Conservation (phyloP, 2,888 invertebrate genomes). For the Meiosimyza platycephala region DNA sequence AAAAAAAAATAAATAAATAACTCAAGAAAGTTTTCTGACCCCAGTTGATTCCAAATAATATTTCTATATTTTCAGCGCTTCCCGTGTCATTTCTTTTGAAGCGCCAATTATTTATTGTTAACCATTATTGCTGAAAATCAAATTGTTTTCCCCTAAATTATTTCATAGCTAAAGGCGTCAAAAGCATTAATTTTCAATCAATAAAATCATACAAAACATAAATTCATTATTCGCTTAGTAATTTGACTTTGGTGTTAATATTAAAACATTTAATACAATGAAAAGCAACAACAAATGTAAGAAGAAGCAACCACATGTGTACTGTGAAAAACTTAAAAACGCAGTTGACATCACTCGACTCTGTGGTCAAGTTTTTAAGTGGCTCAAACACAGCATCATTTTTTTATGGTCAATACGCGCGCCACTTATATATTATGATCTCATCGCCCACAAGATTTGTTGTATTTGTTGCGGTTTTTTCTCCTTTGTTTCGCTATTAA, state of each 20-base stretch:
- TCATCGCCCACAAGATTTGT: conserved; percentile 58
- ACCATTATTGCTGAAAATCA: conserved; percentile 22
- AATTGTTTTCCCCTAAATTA: not conserved
- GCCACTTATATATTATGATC: conserved; percentile 52
- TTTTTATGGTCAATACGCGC: conserved; percentile 49
- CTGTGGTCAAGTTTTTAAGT: not conserved
- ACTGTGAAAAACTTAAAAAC: too few relatives aligned
- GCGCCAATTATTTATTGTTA: too few relatives aligned
- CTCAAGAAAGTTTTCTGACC: too few relatives aligned
- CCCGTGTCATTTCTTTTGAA: too few relatives aligned
- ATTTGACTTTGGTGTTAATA: too few relatives aligned
- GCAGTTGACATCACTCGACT: conserved; percentile 19
- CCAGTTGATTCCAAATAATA: too few relatives aligned
- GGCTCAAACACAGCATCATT: not conserved
- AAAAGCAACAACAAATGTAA: too few relatives aligned
- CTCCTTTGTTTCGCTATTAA: conserved; percentile 29
- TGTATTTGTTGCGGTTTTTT: conserved; percentile 39
- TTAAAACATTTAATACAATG: too few relatives aligned
- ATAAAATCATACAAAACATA: not conserved
- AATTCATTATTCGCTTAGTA: too few relatives aligned
- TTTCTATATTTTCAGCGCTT: too few relatives aligned
- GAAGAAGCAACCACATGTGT: too few relatives aligned
- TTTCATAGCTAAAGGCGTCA: conserved; percentile 10
- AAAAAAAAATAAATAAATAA: too few relatives aligned
- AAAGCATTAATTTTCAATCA: conserved; percentile 26